These are phyloP conservation scores for Eretmochelys imbricata DNA, from an alignment of 2,113 vertebrate genomes.

Conservation along the genomic window DNA sequence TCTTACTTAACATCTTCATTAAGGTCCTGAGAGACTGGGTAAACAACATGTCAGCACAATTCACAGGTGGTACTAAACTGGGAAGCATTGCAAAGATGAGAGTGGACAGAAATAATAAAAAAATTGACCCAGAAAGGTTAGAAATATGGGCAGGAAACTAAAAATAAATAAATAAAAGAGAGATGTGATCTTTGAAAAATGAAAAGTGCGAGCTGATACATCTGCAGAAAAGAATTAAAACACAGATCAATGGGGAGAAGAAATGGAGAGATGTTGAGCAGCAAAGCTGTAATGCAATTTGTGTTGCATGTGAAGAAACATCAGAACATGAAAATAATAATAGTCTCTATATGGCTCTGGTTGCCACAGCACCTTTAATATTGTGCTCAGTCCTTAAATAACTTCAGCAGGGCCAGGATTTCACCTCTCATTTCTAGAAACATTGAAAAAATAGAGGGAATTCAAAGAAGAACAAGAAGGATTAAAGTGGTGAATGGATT, in stretches of 20 bases:
- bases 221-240: neutral
- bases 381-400: neutral
- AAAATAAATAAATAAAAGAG: neutral
- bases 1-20: conserved; percentile 26
- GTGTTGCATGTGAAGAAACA: accelerated
- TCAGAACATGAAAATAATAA: neutral
- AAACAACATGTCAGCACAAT: conserved; percentile 13
- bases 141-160: neutral
- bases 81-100: neutral
- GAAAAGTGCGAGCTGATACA: neutral
- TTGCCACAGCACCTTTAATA: neutral
- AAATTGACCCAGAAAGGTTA: neutral
- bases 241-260: neutral
- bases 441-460: neutral
- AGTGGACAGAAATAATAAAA: neutral
- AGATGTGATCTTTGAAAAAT: neutral
- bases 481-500: neutral
- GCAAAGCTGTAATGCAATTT: neutral
- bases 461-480: neutral
- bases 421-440: neutral
- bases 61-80: neutral
- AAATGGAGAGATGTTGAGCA: neutral
- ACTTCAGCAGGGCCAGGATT: neutral
- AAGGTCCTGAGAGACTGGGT: neutral
- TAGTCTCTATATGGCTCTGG: neutral